Evolutionary conservation across 2,113 vertebrate species (phyloP).

Genomic region (Gavialis gangeticus): DNA sequence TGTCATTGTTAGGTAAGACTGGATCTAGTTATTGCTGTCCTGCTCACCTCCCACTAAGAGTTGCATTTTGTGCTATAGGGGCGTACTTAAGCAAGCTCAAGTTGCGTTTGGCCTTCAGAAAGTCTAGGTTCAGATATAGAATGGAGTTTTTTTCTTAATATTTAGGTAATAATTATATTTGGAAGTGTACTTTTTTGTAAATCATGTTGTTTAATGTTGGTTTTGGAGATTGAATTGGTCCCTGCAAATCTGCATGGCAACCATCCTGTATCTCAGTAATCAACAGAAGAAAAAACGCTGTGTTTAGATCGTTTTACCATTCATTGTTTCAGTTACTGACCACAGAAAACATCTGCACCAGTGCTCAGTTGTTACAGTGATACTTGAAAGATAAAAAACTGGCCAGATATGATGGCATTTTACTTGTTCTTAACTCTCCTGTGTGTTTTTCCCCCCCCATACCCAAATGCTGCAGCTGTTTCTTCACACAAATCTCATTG

Average conservation of each 20-base stretch:
- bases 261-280: not conserved
- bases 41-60: too few species aligned
- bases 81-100: not conserved
- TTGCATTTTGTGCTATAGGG: not conserved
- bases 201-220: not conserved
- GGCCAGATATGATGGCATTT: not conserved
- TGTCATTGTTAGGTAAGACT: too few species aligned
- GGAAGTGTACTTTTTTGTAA: not conserved
- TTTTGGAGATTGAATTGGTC: not conserved
- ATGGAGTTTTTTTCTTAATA: not conserved
- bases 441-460: not conserved
- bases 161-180: not conserved
- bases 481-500: not conserved
- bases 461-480: not conserved
- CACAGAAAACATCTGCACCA: not conserved
- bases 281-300: not conserved
- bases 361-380: not conserved
- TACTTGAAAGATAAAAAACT: not conserved
- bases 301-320: not conserved
- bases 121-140: not conserved
- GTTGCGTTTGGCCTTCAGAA: not conserved
- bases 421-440: not conserved
- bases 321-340: not conserved
- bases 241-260: not conserved
- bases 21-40: too few species aligned